Evolutionary conservation across 2,113 vertebrate species (phyloP), one percentile per base, ranked within the genome.

Genomic region (Misgurnus anguillicaudatus): DNA sequence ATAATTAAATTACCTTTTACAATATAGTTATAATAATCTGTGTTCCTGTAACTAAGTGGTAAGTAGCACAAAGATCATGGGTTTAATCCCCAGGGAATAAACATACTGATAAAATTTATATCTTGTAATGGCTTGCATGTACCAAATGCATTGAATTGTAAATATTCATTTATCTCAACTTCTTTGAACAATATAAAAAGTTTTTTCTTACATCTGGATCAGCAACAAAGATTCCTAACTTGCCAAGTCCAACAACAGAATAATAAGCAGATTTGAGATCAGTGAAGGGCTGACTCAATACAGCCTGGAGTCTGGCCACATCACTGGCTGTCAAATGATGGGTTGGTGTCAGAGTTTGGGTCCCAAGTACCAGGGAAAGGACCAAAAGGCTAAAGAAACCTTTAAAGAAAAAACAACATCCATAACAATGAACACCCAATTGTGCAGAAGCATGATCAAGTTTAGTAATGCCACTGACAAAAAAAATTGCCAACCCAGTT

Each of bases 211-310:
- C 97, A 87, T 94, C 86, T 45, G 92, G 92, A 84, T 99, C 95
- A 3, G 93, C 86, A 79, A 96, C 84, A 13, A 87, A 82, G 4
- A 82, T 79, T 17, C 95, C 96, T 9, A 99, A 90, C 78, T 92
- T 94, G 75, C 63, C 78, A 63, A 97, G 92, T 9, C 98, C 98
- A 11, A 96, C 89, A 0, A 97, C 89, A 31, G 95, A 95, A 72
- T 95, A 91, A 85, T 94, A 99, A 4, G 95, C 95, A 10, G 94
- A 89, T 84, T 95, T 94, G 83, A 99, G 79, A 74, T 94, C 92
- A 9, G 84, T 79, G 80, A 94, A 93, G 0, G 94, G 95, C 64
- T 93, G 94, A 84, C 92, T 93, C 84, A 99, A 86, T 0, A 90
- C 86, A 74, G 80, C 90, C 86, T 93, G 91, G 76, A 99, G 91